phyloP scores from a whole-genome alignment of 2,888 invertebrate species.

The Eupelmus urozonus region DNA sequence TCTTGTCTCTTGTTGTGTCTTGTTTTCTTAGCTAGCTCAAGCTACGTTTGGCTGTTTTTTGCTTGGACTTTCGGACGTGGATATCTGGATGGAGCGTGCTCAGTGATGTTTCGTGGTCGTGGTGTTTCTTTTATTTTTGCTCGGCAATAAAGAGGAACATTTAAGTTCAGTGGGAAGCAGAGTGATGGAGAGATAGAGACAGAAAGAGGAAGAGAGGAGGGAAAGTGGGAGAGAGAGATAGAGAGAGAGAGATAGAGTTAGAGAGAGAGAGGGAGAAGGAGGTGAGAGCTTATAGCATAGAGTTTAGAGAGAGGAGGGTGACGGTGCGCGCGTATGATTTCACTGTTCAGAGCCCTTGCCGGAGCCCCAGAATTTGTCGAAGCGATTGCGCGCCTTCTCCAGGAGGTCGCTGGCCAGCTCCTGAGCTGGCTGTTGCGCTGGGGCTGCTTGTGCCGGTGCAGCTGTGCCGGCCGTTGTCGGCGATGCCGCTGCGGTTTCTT shows the following conservation, averaged over 20 bases:
- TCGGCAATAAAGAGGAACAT: conserved; percentile 6
- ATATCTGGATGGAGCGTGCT: conserved; percentile 76
- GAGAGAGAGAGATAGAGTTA: neutral
- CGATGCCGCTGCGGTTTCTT: conserved; percentile 57
- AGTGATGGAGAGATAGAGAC: neutral
- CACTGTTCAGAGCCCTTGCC: conserved; percentile 53
- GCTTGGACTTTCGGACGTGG: conserved; percentile 73
- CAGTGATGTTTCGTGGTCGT: conserved; percentile 68
- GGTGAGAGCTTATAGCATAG: neutral
- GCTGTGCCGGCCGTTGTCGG: conserved; percentile 68
- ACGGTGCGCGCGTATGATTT: neutral
- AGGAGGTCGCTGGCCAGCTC: conserved; percentile 84
- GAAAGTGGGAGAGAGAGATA: conserved; percentile 16
- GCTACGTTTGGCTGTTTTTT: conserved; percentile 36
- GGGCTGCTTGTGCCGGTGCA: conserved; percentile 65
- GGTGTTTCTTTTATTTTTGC: conserved; percentile 33
- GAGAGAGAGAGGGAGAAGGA: conserved; percentile 24
- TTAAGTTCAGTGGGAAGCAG: conserved; percentile 23
- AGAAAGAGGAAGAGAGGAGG: too few relatives aligned
- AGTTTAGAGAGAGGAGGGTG: conserved; percentile 12
- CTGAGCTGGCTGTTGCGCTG: conserved; percentile 64
- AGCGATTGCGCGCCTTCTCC: conserved; percentile 89
- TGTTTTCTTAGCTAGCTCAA: conserved; percentile 6
- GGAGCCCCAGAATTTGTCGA: conserved; percentile 89
- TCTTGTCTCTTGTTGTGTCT: conserved; percentile 42